Evolutionary conservation across 2,797 vertebrate genomes (phyloP).

Genomic region (Pseudochirops corinnae): DNA sequence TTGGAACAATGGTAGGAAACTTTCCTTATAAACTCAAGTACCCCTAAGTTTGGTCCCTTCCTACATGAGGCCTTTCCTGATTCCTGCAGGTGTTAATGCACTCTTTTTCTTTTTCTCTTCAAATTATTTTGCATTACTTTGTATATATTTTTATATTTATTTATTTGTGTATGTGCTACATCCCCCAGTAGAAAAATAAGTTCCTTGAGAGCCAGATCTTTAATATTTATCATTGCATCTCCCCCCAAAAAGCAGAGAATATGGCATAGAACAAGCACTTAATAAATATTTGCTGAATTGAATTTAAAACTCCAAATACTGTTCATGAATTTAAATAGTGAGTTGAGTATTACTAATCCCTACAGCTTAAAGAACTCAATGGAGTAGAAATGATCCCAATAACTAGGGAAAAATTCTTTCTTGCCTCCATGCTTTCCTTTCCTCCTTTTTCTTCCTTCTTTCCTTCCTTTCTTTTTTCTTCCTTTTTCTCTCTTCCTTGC

Average conservation of each 20-base stretch:
- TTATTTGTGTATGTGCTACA: neutral
- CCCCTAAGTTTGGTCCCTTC: neutral
- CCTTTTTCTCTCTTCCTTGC: too few relatives aligned
- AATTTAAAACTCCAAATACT: neutral
- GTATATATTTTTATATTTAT: neutral
- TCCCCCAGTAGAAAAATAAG: neutral
- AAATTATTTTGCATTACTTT: constrained; percentile 7
- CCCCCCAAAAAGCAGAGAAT: neutral
- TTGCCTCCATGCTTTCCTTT: neutral
- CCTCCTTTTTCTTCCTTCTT: too few relatives aligned
- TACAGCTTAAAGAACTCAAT: constrained; percentile 36
- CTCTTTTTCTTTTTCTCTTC: constrained; percentile 12
- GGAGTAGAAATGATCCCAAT: neutral
- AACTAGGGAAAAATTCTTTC: neutral
- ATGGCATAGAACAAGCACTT: neutral
- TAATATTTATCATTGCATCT: neutral
- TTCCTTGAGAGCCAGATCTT: neutral
- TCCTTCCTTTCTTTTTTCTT: too few relatives aligned
- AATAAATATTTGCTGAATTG: neutral
- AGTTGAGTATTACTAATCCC: constrained; percentile 43
- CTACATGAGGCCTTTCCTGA: neutral
- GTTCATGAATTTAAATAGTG: neutral
- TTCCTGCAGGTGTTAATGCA: neutral
- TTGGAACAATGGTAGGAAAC: neutral
- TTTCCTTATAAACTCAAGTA: constrained; percentile 47